Evolutionary conservation across 2,797 vertebrate genomes (phyloP).

Genomic region (Lutjanus campechanus): DNA sequence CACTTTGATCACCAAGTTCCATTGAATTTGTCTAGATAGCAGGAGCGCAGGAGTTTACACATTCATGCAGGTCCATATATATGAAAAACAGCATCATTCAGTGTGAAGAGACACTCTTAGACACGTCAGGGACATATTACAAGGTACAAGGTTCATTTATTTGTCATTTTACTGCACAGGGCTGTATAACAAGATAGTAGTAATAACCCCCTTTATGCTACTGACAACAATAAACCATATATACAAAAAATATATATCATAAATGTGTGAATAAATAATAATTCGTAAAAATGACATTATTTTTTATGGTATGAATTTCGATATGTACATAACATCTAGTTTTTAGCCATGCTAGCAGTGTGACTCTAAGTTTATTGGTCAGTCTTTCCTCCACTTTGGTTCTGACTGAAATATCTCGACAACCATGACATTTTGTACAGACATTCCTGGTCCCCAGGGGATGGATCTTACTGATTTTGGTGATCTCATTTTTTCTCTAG

Average conservation of each 20-base stretch:
- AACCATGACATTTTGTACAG: not conserved
- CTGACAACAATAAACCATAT: too few species aligned
- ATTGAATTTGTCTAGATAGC: constrained; percentile 11
- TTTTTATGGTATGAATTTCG: too few species aligned
- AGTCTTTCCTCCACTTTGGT: not conserved
- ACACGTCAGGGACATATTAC: not conserved
- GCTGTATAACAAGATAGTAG: too few species aligned
- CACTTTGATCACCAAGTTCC: constrained; percentile 25
- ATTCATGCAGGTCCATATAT: not conserved
- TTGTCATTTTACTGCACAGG: too few species aligned
- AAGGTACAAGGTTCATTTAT: too few species aligned
- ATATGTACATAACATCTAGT: not conserved
- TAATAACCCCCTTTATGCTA: too few species aligned
- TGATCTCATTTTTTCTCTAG: too few species aligned
- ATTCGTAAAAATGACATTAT: too few species aligned
- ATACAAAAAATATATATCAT: too few species aligned
- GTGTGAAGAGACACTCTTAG: not conserved
- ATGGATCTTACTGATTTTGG: too few species aligned
- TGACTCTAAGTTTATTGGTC: not conserved
- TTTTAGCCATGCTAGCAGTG: not conserved
- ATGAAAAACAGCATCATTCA: not conserved
- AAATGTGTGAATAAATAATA: too few species aligned
- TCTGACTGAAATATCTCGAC: not conserved
- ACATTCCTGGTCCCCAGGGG: not conserved
- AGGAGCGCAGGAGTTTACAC: not conserved